Evolutionary conservation across 2,113 vertebrate genomes (phyloP), one percentile per base, ranked within the genome.

Genomic region (Cyprinus carpio): DNA sequence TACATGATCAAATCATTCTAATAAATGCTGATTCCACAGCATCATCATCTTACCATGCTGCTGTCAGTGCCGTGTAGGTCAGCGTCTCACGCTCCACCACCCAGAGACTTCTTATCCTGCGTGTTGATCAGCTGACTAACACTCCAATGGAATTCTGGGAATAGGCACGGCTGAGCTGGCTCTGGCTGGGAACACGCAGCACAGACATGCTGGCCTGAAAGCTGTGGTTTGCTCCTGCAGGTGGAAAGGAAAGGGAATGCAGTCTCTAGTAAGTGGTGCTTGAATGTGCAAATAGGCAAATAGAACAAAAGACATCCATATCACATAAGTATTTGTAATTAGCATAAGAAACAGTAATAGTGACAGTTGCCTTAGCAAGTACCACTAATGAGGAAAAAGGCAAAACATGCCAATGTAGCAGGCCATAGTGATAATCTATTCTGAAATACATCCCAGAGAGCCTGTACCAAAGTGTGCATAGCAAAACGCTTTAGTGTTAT

Each of bases 401-500:
- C 25, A 69, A 69, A 69, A n/a, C 64, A 81, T 46, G 78, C 37
- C 78, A 81, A 64, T 29, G 11, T 11, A 51, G 23, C 46, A 69
- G 16, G 9, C 11, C 1, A 81, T 81, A 40, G n/a, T 51, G 25
- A 62, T 25, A 37, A 62, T 31, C 62, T 40, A 60, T 64, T 46
- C 58, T 43, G 23, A 64, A 10, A 40, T 4, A 11, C 77, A 43
- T 16, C 7, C n/a, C 77, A 64, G 37, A 80, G 37, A 80, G 81
- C 90, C 89, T 93, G 64, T 98, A 99, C 98, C 98, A 99, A 98
- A 11, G 94, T 92, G 92, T 93, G 95, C 91, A 92, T 92, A 60
- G 95, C 97, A 94, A 96, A 99, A 91, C 96, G 96, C 94, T 98
- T 98, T 90, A 99, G 96, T 34, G 96, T 98, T 90, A 99, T 94